Conservation (phyloP, 23 tunicate species). For the Clavelina lepadiformis region DNA sequence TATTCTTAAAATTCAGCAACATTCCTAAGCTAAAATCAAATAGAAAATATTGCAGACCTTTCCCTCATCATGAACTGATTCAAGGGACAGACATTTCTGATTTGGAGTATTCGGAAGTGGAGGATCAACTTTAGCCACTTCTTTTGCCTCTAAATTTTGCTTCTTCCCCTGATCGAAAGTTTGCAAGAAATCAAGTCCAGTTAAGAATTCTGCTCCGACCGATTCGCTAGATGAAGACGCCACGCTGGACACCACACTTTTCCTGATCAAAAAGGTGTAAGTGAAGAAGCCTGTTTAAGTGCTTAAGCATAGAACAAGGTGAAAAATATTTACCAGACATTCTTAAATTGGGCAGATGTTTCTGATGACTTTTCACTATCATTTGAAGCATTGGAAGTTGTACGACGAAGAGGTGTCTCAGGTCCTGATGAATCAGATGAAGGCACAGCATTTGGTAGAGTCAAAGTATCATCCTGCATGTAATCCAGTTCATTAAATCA, state of each 20-base stretch:
- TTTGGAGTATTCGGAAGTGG: constrained; percentile 22
- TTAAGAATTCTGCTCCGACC: constrained; percentile 34
- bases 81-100: constrained; percentile 71
- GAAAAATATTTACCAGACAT: constrained; percentile 1
- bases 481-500: too few species aligned
- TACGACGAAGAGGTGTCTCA: background rate
- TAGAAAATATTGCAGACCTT: constrained; percentile 3
- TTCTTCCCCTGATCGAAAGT: constrained; percentile 29
- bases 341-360: background rate
- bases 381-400: background rate
- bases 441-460: constrained; percentile 5
- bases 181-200: constrained; percentile 38
- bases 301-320: too few species aligned
- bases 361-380: background rate
- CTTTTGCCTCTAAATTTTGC: constrained; percentile 5
- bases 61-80: constrained; percentile 56
- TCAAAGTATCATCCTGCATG: background rate
- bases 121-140: background rate
- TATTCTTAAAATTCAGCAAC: too few species aligned
- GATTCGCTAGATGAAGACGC: constrained; percentile 36
- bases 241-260: constrained; percentile 33
- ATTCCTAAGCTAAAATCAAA: too few species aligned
- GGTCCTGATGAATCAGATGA: background rate
- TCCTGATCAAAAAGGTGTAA: too few species aligned
- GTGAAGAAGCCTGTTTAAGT: too few species aligned